These are phyloP conservation scores for Sphaeramia orbicularis DNA, from an alignment of 2,797 vertebrate species.

Conservation along the genomic window DNA sequence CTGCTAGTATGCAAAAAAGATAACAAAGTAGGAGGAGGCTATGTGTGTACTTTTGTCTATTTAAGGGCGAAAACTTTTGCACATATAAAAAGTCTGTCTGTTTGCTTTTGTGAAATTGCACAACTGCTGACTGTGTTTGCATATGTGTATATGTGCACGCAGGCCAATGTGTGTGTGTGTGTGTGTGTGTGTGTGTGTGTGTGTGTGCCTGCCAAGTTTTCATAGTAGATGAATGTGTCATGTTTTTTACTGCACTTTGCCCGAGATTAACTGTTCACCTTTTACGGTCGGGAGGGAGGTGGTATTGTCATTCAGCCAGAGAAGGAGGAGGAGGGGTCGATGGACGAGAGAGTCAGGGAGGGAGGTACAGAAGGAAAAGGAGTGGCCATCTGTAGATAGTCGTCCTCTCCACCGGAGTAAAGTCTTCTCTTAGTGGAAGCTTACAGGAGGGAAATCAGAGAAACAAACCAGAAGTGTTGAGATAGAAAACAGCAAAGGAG, in stretches of 20 bases:
- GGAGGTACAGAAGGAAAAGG: constrained; percentile 83
- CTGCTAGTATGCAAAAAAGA: constrained; percentile 66
- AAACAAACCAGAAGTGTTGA: constrained; percentile 62
- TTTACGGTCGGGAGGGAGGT: constrained; percentile 83
- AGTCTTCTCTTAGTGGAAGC: constrained; percentile 77
- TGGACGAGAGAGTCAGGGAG: constrained; percentile 56
- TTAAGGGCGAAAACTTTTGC: constrained; percentile 35
- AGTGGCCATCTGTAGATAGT: constrained; percentile 85
- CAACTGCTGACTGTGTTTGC: constrained; percentile 49
- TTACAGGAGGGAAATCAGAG: constrained; percentile 73
- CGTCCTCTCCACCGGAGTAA: constrained; percentile 70
- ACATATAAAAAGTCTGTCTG: constrained; percentile 28
- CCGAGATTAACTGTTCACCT: constrained; percentile 86
- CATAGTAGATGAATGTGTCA: constrained; percentile 77
- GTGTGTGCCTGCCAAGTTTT: constrained; percentile 59
- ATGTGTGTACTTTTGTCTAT: constrained; percentile 27
- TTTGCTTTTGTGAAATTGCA: constrained; percentile 48
- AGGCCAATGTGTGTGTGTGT: constrained; percentile 12
- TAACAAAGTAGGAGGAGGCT: constrained; percentile 46
- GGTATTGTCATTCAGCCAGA: constrained; percentile 80
- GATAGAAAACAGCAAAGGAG: constrained; percentile 56
- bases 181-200: constrained; percentile 13
- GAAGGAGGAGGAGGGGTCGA: constrained; percentile 69
- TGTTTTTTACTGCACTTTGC: constrained; percentile 78
- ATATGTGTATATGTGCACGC: constrained; percentile 44